Evolutionary conservation across 1,140 invertebrate species (phyloP).

Genomic region (Heliconius congener): DNA sequence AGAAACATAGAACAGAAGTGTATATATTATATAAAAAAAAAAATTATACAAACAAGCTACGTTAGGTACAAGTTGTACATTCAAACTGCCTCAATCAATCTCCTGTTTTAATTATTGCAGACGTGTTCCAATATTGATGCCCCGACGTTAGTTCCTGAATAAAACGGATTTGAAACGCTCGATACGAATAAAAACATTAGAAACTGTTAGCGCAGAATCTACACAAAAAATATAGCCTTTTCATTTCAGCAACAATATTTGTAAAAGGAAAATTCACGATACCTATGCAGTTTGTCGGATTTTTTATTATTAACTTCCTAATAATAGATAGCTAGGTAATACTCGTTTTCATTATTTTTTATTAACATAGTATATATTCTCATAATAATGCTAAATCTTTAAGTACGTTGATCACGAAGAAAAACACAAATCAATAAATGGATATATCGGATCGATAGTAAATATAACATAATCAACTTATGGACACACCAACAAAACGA

Average conservation of each 20-base stretch:
- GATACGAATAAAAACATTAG: constrained; percentile 13
- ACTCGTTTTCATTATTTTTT: too few relatives aligned
- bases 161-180: constrained; percentile 12
- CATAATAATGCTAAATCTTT: too few relatives aligned
- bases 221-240: background rate
- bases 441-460: background rate
- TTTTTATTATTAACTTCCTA: background rate
- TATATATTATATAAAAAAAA: too few relatives aligned
- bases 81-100: constrained; percentile 37
- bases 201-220: constrained; percentile 2
- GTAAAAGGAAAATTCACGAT: background rate
- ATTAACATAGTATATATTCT: too few relatives aligned
- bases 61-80: constrained; percentile 1
- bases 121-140: constrained; percentile 26
- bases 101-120: constrained; percentile 40
- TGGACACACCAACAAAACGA: constrained; percentile 10
- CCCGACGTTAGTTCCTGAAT: constrained; percentile 4
- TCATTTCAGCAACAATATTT: background rate
- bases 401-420: too few relatives aligned
- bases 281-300: background rate
- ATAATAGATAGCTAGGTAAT: background rate
- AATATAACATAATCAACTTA: background rate
- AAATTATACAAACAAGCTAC: background rate
- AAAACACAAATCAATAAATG: too few relatives aligned
- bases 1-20: too few relatives aligned